Evolutionary conservation across 37 sponge, comb jelly and placozoan species (phyloP), one percentile per base, ranked within the genome.

Genomic region (Hexactinellida sp.): DNA sequence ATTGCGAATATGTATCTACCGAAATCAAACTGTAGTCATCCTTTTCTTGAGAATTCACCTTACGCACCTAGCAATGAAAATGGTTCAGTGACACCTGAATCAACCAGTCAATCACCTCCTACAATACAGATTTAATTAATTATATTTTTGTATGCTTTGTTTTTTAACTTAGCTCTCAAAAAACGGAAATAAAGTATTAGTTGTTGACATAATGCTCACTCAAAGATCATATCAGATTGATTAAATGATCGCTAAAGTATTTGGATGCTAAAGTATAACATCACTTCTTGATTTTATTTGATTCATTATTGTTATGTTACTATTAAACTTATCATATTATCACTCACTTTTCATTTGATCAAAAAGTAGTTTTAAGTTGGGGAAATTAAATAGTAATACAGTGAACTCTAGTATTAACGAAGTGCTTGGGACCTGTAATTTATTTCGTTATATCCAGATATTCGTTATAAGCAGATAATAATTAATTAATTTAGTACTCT

Each of bases 261-360:
- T n/a, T 63, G 76, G 76, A 63, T 63, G 76, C 25, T 63, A 63
- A 7, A n/a, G n/a, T n/a, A 25, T 32, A 63, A 28, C 76, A 63
- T 63, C 76, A 63, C 76, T 41, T 41, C 47, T 63, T 63, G 76
- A 63, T 63, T 63, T 63, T 63, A 63, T n/a, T n/a, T n/a, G n/a
- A n/a, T n/a, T n/a, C n/a, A n/a, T n/a, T n/a, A n/a, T 63, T 63
- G 76, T 21, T 63, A 63, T 25, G 21, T 10, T 63, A 32, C 13
- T 63, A 23, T 63, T 63, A n/a, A 7, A 25, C 30, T 28, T 63
- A 13, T 41, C 47, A 41, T 41, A n/a, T n/a, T n/a, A n/a, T n/a
- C n/a, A n/a, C n/a, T n/a, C n/a, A n/a, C n/a, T n/a, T n/a, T n/a
- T n/a, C n/a, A n/a, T n/a, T n/a, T n/a, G n/a, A n/a, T n/a, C n/a